Conservation (phyloP, 2,113 vertebrate genomes). For the Osmerus eperlanus region DNA sequence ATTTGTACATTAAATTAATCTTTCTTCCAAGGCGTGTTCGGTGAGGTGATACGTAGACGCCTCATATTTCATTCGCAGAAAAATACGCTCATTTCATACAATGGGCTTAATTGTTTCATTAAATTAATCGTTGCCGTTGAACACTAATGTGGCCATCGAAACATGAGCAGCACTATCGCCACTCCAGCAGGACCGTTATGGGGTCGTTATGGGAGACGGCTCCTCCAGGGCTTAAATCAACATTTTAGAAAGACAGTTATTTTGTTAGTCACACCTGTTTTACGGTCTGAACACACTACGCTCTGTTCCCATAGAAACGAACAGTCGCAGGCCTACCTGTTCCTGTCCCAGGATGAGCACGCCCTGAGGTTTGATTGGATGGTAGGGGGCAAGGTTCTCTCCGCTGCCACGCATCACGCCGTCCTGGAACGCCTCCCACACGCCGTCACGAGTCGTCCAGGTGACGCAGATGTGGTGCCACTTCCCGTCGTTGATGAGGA, state of each 20-base stretch:
- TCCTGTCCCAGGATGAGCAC: conserved; percentile 95
- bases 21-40: background rate
- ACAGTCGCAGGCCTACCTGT: conserved; percentile 75
- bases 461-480: conserved; percentile 98
- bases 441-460: conserved; percentile 95
- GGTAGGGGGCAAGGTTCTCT: conserved; percentile 94
- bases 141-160: too few species aligned
- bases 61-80: too few species aligned
- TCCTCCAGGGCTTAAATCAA: too few species aligned
- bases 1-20: conserved; percentile 25
- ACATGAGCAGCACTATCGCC: too few species aligned
- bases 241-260: too few species aligned
- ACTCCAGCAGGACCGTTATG: too few species aligned
- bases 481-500: conserved; percentile 92
- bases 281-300: background rate
- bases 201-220: too few species aligned
- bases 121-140: too few species aligned
- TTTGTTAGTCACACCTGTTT: too few species aligned
- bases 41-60: too few species aligned
- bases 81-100: too few species aligned
- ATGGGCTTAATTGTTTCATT: too few species aligned
- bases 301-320: background rate
- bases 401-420: conserved; percentile 88
- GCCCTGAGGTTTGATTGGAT: conserved; percentile 94
- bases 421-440: conserved; percentile 98